Base-by-base conservation (phyloP, 2,888 invertebrate species). In the Parochlus steinenii region DNA sequence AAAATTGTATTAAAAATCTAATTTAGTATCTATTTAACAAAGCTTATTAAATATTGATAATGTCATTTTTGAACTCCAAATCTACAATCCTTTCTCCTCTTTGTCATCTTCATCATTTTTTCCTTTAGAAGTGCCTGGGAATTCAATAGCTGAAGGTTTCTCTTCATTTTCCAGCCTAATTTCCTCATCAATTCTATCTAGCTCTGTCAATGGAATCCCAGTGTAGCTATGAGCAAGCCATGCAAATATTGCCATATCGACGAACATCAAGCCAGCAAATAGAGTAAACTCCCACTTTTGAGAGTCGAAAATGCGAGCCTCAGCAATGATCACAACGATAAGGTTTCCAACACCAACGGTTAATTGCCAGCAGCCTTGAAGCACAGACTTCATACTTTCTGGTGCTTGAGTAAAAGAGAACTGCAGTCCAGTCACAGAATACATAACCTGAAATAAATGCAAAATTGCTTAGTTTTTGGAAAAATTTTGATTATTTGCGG, bases 331-430 rank as follows among this genome's bases (percentile, higher is more conserved):
- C 20, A 92, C 79, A 2, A 95, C 93, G 37, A 98, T 72, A 20
- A 95, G 61, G 57, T 95, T 95, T 26, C 97, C 97, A 48, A 93
- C 69, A 1, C 93, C 89, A 0, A 85, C 85, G 0, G 93, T 90
- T 33, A 97, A 61, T 10, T 93, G 61, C 87, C 93, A 97, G 5
- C 77, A 72, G 0, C 93, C 89, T 55, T 83, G 81, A 31, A 97
- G 56, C 1, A 98, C 79, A 0, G 93, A 86, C 56, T 95, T 97
- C 78, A 57, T 93, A 92, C 16, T 22, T 2, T 15, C 15, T 0
- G 90, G 87, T 1, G 90, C 83, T 65, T 82, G 83, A 0, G 86
- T 81, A 58, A 87, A 92, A 1, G 89, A 81, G 56, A 93, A 92
- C 52, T 86, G 80, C 14, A 92, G 62, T 0, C 90, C 90, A 0